phyloP scores from a whole-genome alignment of 2,113 vertebrate species.

The Syngnathus typhle region DNA sequence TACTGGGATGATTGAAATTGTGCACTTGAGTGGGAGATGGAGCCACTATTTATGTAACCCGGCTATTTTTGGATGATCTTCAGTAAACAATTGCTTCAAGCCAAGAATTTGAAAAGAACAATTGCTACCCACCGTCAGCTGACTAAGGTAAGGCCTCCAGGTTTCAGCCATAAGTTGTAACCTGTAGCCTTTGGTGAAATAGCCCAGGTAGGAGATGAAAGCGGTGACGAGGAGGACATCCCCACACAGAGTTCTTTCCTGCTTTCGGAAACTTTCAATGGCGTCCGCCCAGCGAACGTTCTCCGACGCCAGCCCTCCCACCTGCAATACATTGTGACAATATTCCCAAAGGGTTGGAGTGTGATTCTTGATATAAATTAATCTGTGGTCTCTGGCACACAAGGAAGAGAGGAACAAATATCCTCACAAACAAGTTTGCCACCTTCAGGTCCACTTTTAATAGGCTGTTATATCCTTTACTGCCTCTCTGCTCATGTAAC shows the following conservation, averaged over 20 bases:
- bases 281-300: constrained; percentile 90
- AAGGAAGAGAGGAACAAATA: not conserved
- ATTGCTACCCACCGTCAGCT: constrained; percentile 73
- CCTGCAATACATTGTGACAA: constrained; percentile 59
- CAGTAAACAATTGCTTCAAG: not conserved
- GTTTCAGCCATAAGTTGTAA: constrained; percentile 79
- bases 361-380: constrained; percentile 21
- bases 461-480: constrained; percentile 39
- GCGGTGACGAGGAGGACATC: constrained; percentile 84
- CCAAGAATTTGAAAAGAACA: not conserved
- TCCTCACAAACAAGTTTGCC: constrained; percentile 9
- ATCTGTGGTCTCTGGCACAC: not conserved
- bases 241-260: constrained; percentile 85
- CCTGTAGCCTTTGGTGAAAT: constrained; percentile 86
- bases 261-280: constrained; percentile 74
- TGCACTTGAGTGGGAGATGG: not conserved
- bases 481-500: constrained; percentile 29
- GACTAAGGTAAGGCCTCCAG: constrained; percentile 84
- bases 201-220: constrained; percentile 92
- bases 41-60: not conserved
- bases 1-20: not conserved
- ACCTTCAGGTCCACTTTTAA: constrained; percentile 31
- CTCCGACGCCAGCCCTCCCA: constrained; percentile 85
- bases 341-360: not conserved
- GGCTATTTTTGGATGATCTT: not conserved